These are phyloP conservation scores for Tuberolachnus salignus DNA, from an alignment of 2,888 invertebrate species.

Conservation along the genomic window DNA sequence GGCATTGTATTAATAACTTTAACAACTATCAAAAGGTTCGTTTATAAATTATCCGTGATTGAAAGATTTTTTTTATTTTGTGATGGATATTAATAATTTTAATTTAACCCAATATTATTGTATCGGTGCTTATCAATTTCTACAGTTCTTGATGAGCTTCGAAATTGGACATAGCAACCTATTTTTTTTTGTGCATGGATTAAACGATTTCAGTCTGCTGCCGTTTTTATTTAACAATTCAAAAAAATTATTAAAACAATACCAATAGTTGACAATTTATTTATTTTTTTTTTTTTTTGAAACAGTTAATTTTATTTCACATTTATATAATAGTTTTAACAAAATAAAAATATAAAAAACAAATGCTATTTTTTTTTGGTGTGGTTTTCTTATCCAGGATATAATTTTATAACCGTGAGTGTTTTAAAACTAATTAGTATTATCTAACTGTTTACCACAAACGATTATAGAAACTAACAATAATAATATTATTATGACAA, in stretches of 20 bases:
- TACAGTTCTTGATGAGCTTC: conserved; percentile 5
- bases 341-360: not conserved
- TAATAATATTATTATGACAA: not conserved
- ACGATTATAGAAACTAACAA: not conserved
- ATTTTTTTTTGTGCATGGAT: conserved; percentile 35
- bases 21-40: conserved; percentile 51
- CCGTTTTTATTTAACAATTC: not conserved
- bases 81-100: conserved; percentile 5
- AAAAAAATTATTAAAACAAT: not conserved
- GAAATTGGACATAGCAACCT: not conserved
- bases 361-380: conserved; percentile 8
- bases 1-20: conserved; percentile 52
- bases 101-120: conserved; percentile 1
- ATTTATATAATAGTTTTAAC: conserved; percentile 1
- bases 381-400: conserved; percentile 7
- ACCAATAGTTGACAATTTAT: not conserved
- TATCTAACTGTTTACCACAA: conserved; percentile 6
- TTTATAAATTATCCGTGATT: conserved; percentile 24
- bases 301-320: not conserved
- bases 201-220: not conserved
- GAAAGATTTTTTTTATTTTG: not conserved
- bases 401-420: not conserved
- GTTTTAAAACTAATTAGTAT: conserved; percentile 2
- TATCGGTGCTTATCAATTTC: conserved; percentile 15
- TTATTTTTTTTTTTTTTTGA: not conserved